These are phyloP conservation scores for Menidia menidia DNA, from an alignment of 2,797 vertebrate species.

Conservation along the genomic window DNA sequence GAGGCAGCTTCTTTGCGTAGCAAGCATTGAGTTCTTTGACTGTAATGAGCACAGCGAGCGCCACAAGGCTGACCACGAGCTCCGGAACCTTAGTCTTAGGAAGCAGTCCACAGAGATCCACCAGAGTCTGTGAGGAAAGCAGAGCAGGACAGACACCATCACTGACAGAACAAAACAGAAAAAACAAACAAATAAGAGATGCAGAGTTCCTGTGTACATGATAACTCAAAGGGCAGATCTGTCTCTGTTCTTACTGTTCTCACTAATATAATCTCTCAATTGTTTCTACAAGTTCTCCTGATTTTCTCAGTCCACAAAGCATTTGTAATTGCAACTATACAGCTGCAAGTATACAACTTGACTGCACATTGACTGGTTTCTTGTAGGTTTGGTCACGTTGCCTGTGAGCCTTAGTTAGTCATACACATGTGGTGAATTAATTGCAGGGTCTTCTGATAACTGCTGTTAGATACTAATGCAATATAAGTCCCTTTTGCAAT, in stretches of 20 bases:
- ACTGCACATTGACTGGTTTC: background rate
- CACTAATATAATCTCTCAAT: too few species aligned
- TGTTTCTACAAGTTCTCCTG: background rate
- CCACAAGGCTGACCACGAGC: constrained; percentile 85
- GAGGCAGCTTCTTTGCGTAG: constrained; percentile 81
- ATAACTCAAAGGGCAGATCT: too few species aligned
- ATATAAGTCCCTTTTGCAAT: background rate
- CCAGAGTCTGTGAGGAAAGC: constrained; percentile 78
- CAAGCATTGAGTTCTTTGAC: constrained; percentile 88
- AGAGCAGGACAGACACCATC: background rate
- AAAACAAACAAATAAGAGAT: background rate
- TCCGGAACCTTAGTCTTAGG: constrained; percentile 81
- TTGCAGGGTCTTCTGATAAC: background rate
- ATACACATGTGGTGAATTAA: background rate
- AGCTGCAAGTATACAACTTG: background rate
- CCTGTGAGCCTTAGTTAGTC: background rate
- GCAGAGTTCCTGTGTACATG: background rate
- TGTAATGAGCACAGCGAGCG: constrained; percentile 81
- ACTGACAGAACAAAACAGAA: background rate
- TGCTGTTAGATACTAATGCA: background rate
- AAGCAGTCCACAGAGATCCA: constrained; percentile 85
- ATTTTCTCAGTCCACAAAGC: background rate
- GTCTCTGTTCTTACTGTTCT: too few species aligned
- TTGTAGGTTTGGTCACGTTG: background rate
- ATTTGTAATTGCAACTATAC: background rate